Percentiles rank a stretch among this genome's conserved stretches.
These are phyloP conservation scores for Chaitophorus viminalis DNA, from an alignment of 2,888 invertebrate species.

Conservation along the genomic window DNA sequence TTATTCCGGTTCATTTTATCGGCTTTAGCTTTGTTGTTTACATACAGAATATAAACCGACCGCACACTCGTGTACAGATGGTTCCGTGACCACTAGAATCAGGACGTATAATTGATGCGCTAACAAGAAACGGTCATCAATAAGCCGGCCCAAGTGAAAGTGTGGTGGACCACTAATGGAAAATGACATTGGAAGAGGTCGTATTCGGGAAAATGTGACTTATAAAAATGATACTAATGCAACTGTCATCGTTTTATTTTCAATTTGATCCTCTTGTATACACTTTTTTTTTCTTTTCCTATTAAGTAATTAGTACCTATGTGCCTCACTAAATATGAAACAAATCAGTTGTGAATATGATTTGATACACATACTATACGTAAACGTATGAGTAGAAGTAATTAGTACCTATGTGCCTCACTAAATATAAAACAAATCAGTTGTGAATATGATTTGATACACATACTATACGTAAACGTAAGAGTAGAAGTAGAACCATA, in stretches of 20 bases:
- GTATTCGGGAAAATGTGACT: neutral
- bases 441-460: too few relatives aligned
- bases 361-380: too few relatives aligned
- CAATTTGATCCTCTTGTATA: neutral
- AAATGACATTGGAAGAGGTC: constrained; percentile 8
- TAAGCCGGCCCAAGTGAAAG: constrained; percentile 39
- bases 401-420: neutral
- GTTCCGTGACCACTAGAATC: constrained; percentile 40
- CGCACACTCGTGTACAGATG: neutral
- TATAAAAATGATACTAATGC: neutral
- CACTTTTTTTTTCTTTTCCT: neutral
- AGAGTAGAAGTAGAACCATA: neutral
- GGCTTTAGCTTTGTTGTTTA: constrained; percentile 2
- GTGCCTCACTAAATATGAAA: neutral
- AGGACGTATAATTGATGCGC: constrained; percentile 48
- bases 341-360: too few relatives aligned
- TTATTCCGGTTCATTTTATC: constrained; percentile 55
- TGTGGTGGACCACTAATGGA: constrained; percentile 15
- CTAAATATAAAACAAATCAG: neutral
- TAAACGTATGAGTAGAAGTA: neutral
- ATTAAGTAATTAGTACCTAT: neutral
- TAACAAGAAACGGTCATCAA: constrained; percentile 42
- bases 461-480: too few relatives aligned
- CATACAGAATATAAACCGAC: neutral
- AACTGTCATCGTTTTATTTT: neutral